These are phyloP conservation scores for Ptychoptera albimana DNA, from an alignment of 2,888 invertebrate genomes.

Conservation along the genomic window DNA sequence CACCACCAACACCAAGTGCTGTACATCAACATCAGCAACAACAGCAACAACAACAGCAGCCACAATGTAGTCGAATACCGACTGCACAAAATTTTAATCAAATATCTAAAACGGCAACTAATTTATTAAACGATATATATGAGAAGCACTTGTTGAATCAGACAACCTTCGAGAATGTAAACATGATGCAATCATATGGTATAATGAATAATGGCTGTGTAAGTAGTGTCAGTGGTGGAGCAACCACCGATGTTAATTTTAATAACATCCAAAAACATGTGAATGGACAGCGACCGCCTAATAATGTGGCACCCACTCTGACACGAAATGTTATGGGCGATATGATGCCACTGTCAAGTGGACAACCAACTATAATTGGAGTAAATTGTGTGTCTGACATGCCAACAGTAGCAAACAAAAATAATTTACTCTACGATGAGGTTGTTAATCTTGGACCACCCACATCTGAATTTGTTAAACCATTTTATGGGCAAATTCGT, in stretches of 20 bases:
- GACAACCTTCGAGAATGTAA: constrained; percentile 17
- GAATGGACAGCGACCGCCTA: too few relatives aligned
- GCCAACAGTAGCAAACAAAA: too few relatives aligned
- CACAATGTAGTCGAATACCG: constrained; percentile 7
- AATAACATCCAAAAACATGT: constrained; percentile 9
- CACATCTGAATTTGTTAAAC: too few relatives aligned
- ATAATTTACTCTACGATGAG: too few relatives aligned
- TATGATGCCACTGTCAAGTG: too few relatives aligned
- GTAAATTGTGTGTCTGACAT: too few relatives aligned
- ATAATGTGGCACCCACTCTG: too few relatives aligned
- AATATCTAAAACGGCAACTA: constrained; percentile 23
- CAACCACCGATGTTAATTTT: constrained; percentile 6
- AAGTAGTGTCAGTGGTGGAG: background rate
- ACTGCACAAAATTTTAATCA: constrained; percentile 20
- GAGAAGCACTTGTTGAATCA: constrained; percentile 24
- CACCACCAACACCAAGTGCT: constrained; percentile 14
- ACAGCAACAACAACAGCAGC: constrained; percentile 4
- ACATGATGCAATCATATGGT: background rate
- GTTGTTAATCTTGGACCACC: too few relatives aligned
- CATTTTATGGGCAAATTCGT: too few relatives aligned
- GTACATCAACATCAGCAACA: constrained; percentile 7
- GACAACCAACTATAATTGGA: too few relatives aligned
- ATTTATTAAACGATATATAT: constrained; percentile 23
- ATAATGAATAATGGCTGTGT: background rate
- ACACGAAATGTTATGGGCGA: too few relatives aligned